Base-by-base conservation (phyloP, 2,797 vertebrate genomes). In the Spheniscus humboldti region DNA sequence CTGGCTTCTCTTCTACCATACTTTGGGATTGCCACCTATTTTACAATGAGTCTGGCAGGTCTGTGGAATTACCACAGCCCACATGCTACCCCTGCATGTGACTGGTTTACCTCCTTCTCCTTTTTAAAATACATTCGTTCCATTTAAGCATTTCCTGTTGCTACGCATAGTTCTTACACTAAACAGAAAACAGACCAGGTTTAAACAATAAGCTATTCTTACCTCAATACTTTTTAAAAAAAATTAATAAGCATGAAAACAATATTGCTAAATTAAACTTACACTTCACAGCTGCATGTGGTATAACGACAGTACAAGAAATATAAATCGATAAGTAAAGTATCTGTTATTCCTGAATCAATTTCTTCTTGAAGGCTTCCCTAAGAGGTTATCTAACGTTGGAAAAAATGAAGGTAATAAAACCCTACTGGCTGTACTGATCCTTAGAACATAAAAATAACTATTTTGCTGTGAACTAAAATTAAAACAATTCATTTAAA, bases 191-290 rank as follows among this genome's bases (percentile, higher is more conserved):
- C 50, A 93, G 67, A 82, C 35, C 20, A 71, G 35, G n/a, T 85
- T 93, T 90, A 76, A 92, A 90, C 52, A 95, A 35, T 76, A 90
- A 59, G 43, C 62, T 91, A 45, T 41, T 86, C 66, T 86, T 90
- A 81, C 52, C 48, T 75, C 66, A 79, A 60, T 13, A 23, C 16
- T 33, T 62, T 18, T 1, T 2, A 27, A 55, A 41, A 27, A 43
- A 24, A 35, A 5, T 2, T 19, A 82, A 50, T 35, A 35, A 77
- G 43, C 73, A 76, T 56, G 43, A 39, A 90, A 91, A 88, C 43
- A 75, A 20, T 73, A 86, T 69, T 86, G 37, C 52, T 71, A 67
- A 85, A 81, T 69, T 92, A 76, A 90, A 41, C 60, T 72, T 62
- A 28, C 10, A n/a, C 17, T 59, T 88, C 48, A 78, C 50, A 94